Conservation (phyloP, 2,888 invertebrate species). For the Lochmaea crataegi region DNA sequence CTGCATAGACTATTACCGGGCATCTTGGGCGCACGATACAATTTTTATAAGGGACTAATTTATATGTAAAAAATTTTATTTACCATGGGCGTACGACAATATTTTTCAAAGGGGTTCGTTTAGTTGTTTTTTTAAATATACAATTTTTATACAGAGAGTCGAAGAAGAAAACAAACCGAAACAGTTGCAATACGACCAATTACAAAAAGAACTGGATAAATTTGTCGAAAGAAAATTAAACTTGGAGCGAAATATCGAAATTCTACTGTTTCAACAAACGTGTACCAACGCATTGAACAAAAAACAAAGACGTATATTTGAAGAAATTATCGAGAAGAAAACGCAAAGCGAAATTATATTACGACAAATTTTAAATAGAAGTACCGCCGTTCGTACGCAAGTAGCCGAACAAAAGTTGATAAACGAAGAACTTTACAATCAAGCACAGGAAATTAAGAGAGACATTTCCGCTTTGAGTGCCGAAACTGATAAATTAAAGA, state of each 20-base stretch:
- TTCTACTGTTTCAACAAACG: neutral
- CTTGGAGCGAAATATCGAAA: neutral
- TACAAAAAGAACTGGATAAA: neutral
- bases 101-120: neutral
- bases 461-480: neutral
- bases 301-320: neutral
- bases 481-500: neutral
- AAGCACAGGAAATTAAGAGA: neutral
- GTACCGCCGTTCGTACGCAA: neutral
- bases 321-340: neutral
- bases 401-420: neutral
- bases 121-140: neutral
- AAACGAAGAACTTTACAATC: slow-evolving; percentile 6
- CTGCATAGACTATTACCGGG: too few relatives aligned
- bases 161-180: neutral
- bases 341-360: neutral
- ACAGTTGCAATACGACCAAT: neutral
- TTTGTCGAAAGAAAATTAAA: neutral
- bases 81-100: too few relatives aligned
- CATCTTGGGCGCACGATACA: too few relatives aligned
- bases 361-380: neutral
- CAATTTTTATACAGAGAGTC: neutral
- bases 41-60: too few relatives aligned
- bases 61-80: too few relatives aligned
- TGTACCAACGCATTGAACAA: neutral